phyloP scores from a whole-genome alignment of 2,113 vertebrate species.

The Porphyrio hochstetteri region DNA sequence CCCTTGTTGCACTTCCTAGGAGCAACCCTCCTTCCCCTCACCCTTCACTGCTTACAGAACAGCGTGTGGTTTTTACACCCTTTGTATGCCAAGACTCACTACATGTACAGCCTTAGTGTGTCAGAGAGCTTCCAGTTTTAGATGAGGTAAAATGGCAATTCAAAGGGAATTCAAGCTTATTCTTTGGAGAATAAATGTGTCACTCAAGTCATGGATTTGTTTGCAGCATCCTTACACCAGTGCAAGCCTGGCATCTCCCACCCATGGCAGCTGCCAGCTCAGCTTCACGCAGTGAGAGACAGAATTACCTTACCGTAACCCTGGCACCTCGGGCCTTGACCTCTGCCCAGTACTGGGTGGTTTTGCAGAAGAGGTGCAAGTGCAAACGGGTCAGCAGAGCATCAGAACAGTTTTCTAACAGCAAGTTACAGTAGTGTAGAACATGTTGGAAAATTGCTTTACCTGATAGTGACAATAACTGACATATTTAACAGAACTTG shows the following conservation, averaged over 20 bases:
- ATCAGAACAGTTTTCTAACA: neutral
- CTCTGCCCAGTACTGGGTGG: neutral
- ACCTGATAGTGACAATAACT: fast-evolving
- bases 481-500: neutral
- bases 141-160: neutral
- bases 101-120: fast-evolving
- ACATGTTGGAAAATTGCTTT: fast-evolving
- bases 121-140: neutral
- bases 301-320: neutral
- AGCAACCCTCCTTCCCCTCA: neutral
- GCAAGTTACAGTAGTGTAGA: neutral
- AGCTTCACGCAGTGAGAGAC: neutral
- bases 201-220: neutral
- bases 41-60: neutral
- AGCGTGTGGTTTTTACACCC: fast-evolving
- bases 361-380: neutral
- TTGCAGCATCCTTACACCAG: neutral
- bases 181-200: neutral
- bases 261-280: fast-evolving
- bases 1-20: fast-evolving
- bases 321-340: fast-evolving
- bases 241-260: neutral
- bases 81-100: neutral
- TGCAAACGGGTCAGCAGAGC: neutral
- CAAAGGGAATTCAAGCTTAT: neutral